Base-by-base conservation (phyloP, 2,113 vertebrate species). In the Indicator maculatus region DNA sequence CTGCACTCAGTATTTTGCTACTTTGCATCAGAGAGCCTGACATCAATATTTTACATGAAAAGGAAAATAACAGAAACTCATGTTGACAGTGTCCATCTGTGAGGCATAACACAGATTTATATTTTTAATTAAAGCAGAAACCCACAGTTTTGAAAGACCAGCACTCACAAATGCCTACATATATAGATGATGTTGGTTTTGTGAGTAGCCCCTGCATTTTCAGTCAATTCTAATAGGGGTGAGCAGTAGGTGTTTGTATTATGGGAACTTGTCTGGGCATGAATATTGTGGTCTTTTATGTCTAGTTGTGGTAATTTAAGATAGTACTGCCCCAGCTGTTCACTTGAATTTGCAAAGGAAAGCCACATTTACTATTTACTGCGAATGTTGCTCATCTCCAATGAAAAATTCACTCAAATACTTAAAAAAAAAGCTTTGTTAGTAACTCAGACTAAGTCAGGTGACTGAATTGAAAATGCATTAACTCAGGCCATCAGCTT, bases 21-120 rank as follows among this genome's bases (percentile, higher is more conserved):
- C 38, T 95, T 86, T 93, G 61, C 88, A 93, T 94, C 82, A 47
- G 75, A 78, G 69, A 93, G 14, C 36, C 69, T 83, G 83, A 81
- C 56, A 86, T 83, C 65, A 67, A 8, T 88, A 78, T 91, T 88
- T 95, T 75, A 88, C 33, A 75, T 16, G 39, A 81, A 69, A n/a
- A 88, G 23, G 33, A 85, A 89, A 77, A 91, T 56, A 38, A 58
- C 52, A 87, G 39, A 80, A 83, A 77, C 52, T 91, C 23, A 8
- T 31, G 44, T 55, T 77, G 30, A 44, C 70, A 55, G 23, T 44
- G 76, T 89, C 72, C 65, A 45, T 93, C 44, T 93, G 72, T 69
- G 50, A 78, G 93, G 47, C 1, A 3, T 45, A 80, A 38, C 11
- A 13, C 24, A 86, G 33, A 88, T 90, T 88, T 75, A 50, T 93